Base-by-base conservation (phyloP, 1,140 invertebrate species). In the Musca domestica region DNA sequence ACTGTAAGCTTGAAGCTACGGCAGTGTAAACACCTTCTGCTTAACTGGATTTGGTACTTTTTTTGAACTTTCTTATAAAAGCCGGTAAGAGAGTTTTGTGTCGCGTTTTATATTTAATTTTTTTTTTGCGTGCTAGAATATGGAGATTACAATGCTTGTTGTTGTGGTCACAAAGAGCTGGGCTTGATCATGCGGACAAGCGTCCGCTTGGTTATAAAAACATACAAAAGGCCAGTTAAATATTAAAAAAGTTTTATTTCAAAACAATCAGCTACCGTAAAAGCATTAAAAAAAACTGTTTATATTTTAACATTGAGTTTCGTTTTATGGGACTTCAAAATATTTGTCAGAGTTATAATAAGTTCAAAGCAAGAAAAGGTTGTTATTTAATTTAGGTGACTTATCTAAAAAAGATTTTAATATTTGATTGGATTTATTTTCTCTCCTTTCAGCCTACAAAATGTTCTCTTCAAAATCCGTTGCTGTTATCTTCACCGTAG, bases 381-480 rank as follows among this genome's bases (percentile, higher is more conserved):
- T 27, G 34, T 61, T 61, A 61, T 41, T 61, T 61, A 25, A 34
- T 22, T 27, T 51, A 15, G 2, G 17, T 23, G 12, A 23, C 2
- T n/a, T 15, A 2, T 12, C 25, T 58, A 7, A 46, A 34, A 17
- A 17, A 19, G 19, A 64, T 9, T 64, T 14, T 20, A 14, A 15
- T n/a, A n/a, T n/a, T n/a, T n/a, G n/a, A n/a, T n/a, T n/a, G n/a
- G n/a, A 47, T 20, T 15, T 23, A 47, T 20, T 52, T 25, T 30
- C 15, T 68, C 19, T n/a, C 23, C 22, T 67, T 41, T 6, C 67
- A 54, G 61, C 23, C 61, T 51, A 22, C 27, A 52, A 80, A 63
- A 71, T 80, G 77, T 71, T 67, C 68, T 54, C 66, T 49, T 56
- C 63, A 27, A 80, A 71, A 58, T 64, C 69, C 47, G 47, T 74